Base-by-base conservation (phyloP, 2,113 vertebrate genomes). In the Chaetodon auriga region DNA sequence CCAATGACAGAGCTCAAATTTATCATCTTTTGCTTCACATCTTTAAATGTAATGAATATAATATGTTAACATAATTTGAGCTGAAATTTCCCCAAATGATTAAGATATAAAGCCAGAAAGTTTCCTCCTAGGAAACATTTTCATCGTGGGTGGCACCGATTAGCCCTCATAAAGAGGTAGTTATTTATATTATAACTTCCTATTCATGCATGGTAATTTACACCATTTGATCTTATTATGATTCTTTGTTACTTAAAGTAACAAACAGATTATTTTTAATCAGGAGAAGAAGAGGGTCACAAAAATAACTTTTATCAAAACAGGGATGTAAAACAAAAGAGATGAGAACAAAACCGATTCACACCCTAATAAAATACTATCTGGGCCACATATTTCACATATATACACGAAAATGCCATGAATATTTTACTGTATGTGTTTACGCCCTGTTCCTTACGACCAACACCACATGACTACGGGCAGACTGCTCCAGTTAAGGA, bases 401-500 rank as follows among this genome's bases (percentile, higher is more conserved):
- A 83, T 74, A 58, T 61, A 83, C 66, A 85, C 36, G 69, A 65
- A 80, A 68, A 78, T 10, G 16, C 7, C n/a, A 57, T 23, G 6
- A 78, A 48, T 21, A 54, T 79, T 88, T 62, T 30, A 30, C 30
- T 3, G 30, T 30, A 75, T 68, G 14, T 64, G 3, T 80, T 64
- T 58, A 68, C 21, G 75, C 79, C 75, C 51, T 70, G 19, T 78
- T 81, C 66, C 48, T 61, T 63, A 23, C 79, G 64, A 80, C 84
- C 69, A 87, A 86, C 81, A 86, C 65, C 60, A 81, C 80, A 84
- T 76, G 78, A 90, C 83, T 66, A 84, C 72, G 80, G 78, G 66
- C 90, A 89, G 83, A 88, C 87, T 86, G 88, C 89, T 93, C 88
- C 89, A 80, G 89, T 89, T 89, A 89, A 90, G 89, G 90, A 95